Percentiles rank a stretch among this genome's conserved stretches.
Evolutionary conservation across 1,140 invertebrate genomes (phyloP).

Genomic region (Lasaia peninsularis): DNA sequence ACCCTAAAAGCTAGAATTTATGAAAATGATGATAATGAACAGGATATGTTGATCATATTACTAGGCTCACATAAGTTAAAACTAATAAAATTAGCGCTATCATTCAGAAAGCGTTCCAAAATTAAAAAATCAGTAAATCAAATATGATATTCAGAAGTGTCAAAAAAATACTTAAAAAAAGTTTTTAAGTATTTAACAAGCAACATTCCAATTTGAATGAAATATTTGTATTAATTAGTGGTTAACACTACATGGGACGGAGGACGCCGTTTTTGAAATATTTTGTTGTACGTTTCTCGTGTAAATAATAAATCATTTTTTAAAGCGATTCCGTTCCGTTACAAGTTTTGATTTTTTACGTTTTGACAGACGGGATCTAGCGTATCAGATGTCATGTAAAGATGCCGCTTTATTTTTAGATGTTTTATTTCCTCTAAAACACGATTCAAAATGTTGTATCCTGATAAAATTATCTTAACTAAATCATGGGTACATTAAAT

Average conservation of each 20-base stretch:
- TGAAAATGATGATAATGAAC: too few species aligned
- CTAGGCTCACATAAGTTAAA: too few species aligned
- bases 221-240: slow-evolving; percentile 67
- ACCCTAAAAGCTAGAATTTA: too few species aligned
- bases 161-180: slow-evolving; percentile 36
- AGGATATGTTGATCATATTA: too few species aligned
- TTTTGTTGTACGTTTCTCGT: slow-evolving; percentile 15
- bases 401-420: slow-evolving; percentile 26
- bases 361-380: slow-evolving; percentile 59
- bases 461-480: background rate
- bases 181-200: slow-evolving; percentile 38
- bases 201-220: slow-evolving; percentile 47
- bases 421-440: slow-evolving; percentile 12
- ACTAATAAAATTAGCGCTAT: too few species aligned
- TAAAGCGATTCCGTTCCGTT: slow-evolving; percentile 55
- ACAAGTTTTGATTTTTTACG: slow-evolving; percentile 49
- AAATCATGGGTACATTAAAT: too few species aligned
- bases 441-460: background rate
- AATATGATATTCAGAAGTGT: slow-evolving; percentile 5
- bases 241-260: slow-evolving; percentile 40
- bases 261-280: slow-evolving; percentile 23
- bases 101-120: too few species aligned
- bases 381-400: slow-evolving; percentile 49
- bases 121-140: background rate
- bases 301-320: slow-evolving; percentile 60